Evolutionary conservation across 2,797 vertebrate species (phyloP), one percentile per base, ranked within the genome.

Genomic region (Bradypodion ventrale): DNA sequence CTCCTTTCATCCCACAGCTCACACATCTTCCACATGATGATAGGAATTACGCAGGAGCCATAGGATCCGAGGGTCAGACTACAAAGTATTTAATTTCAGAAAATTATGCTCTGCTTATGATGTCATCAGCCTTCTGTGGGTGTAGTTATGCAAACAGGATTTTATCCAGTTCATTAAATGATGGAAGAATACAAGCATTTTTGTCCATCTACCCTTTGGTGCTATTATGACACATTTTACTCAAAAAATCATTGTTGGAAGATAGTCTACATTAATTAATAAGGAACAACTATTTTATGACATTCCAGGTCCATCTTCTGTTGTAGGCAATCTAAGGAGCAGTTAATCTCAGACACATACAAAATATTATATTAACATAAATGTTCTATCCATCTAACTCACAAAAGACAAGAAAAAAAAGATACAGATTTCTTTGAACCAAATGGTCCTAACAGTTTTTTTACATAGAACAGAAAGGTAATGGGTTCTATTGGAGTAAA

Each of bases 381-480:
- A 2, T 32, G 52, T 80, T 88, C 82, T 37, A 9, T 5, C 21
- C n/a, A 19, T 49, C 32, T 4, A 25, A 5, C 1, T 2, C 29
- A 10, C 1, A 7, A 23, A 10, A 46, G 19, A 76, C 78, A 15
- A 15, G 7, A 35, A 5, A 32, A 74, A 85, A 84, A 62, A 37
- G 78, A 40, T 9, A 16, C 42, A 69, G 72, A 1, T 56, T 40
- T 85, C 78, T 89, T 89, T 87, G 87, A 86, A 82, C 9, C 1
- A 86, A 78, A 70, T 80, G 62, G 75, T 87, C 89, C 88, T 68
- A 76, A 27, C 6, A 16, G 46, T 15, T 27, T 83, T 83, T 69
- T 69, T 83, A 83, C 49, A 83, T 83, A 77, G 49, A 37, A 75
- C 44, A 84, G 80, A 42, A 21, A 73, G 44, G 73, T 87, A 84